Evolutionary conservation across 2,113 vertebrate genomes (phyloP).

Genomic region (Muscicapa adusta): DNA sequence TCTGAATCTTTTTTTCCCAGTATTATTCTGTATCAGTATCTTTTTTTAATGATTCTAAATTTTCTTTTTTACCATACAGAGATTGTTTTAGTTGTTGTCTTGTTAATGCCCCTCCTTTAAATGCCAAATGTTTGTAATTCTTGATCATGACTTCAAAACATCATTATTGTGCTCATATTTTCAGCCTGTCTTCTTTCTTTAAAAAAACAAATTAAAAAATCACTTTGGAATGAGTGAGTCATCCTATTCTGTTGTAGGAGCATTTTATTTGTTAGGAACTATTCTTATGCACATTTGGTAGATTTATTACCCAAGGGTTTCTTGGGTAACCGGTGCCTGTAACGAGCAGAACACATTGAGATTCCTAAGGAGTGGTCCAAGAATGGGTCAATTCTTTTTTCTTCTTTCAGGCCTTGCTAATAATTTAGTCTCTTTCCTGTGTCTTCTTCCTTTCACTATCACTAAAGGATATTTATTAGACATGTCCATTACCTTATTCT

Average conservation of each 20-base stretch:
- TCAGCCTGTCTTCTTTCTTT: not conserved
- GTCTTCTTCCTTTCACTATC: constrained; percentile 5
- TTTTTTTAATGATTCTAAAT: not conserved
- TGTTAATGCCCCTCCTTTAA: not conserved
- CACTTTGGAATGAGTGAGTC: constrained; percentile 8
- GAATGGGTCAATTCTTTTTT: not conserved
- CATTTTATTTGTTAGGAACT: constrained; percentile 3
- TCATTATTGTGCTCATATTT: not conserved
- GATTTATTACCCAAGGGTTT: constrained; percentile 14
- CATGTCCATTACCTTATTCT: not conserved
- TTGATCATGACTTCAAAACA: not conserved
- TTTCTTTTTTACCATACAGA: not conserved
- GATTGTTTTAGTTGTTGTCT: not conserved
- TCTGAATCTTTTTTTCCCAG: not conserved
- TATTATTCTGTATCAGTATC: not conserved
- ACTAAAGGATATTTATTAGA: constrained; percentile 28
- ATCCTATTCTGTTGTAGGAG: not conserved
- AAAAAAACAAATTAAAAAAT: not conserved
- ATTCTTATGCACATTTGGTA: not conserved
- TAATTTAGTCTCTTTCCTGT: constrained; percentile 20
- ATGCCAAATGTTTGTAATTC: not conserved
- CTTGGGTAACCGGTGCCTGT: not conserved
- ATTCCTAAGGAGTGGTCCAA: constrained; percentile 14
- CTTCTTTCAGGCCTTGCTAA: not conserved
- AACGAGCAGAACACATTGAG: constrained; percentile 5